A percentile compares a stretch with the other conserved stretches of the same genome.
Evolutionary conservation across 2,888 invertebrate species (phyloP).

Genomic region (Mythimna impura): DNA sequence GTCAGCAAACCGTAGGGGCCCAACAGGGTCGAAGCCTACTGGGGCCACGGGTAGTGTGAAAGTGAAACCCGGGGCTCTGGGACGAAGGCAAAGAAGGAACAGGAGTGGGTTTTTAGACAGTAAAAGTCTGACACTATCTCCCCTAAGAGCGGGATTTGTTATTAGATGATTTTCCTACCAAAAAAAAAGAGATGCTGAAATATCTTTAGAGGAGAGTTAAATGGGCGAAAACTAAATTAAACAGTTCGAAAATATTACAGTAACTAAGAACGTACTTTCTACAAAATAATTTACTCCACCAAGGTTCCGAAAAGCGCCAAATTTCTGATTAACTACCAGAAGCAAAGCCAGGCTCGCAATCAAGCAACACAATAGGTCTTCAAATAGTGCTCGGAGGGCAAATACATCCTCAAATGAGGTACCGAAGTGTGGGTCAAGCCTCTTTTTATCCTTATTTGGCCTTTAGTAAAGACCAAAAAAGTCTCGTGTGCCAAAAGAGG

Average conservation of each 20-base stretch:
- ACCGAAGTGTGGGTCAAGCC: constrained; percentile 41
- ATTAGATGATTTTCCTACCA: no score
- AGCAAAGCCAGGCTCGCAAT: constrained; percentile 40
- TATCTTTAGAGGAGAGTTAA: no score
- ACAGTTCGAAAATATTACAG: not conserved
- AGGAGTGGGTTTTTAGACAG: no score
- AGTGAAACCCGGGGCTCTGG: no score
- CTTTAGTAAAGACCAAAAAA: constrained; percentile 12
- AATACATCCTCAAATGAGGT: constrained; percentile 53
- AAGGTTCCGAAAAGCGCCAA: constrained; percentile 8
- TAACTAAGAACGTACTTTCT: not conserved
- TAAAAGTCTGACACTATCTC: no score
- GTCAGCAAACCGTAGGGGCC: no score
- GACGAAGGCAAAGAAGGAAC: no score
- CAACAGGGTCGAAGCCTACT: no score
- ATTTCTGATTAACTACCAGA: constrained; percentile 42
- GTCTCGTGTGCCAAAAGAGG: not conserved
- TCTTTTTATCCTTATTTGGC: constrained; percentile 49
- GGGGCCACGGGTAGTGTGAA: no score
- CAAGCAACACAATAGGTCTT: constrained; percentile 48
- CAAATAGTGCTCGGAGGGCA: constrained; percentile 39
- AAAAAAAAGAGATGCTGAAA: no score
- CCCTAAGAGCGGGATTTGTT: no score
- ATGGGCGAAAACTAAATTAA: no score
- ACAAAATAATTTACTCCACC: not conserved